Evolutionary conservation across 2,113 vertebrate species (phyloP), one percentile per base, ranked within the genome.

Genomic region (Sinosuthora webbiana): DNA sequence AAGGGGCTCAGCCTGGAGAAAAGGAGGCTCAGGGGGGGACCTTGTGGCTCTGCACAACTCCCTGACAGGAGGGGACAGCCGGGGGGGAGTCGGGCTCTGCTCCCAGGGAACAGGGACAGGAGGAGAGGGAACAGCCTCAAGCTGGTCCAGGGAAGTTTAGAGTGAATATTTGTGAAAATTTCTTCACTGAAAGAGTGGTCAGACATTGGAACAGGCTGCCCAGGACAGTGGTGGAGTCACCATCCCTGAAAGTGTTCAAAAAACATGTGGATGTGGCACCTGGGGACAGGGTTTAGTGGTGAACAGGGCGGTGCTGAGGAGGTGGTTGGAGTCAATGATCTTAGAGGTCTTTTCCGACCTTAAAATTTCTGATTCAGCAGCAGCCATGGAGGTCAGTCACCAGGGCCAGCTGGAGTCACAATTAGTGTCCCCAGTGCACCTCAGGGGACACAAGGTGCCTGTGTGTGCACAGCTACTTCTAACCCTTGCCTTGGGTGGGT

Each of bases 101-200:
- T 41, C 20, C 7, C 3, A 22, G 11, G 24, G 41, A 31, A 18
- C 24, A 53, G 28, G 25, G 53, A 22, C n/a, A 60, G 17, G 3
- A n/a, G 0, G 0, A 68, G 37, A 28, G 37, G 18, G 1, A 76
- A 23, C 0, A 1, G 21, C 47, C 63, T 42, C 0, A 10, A 0
- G 15, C 3, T 53, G n/a, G 1, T 3, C 5, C 30, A 55, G 4
- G 4, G 10, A 49, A 2, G 25, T 69, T 75, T 42, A 37, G 47
- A 0, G 15, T 20, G n/a, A 31, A 1, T 31, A 10, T 33, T 19
- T 23, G 14, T 2, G 35, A 62, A n/a, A 47, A 35, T 16, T 41
- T 27, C 25, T 69, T 62, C 21, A 16, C 14, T 35, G 41, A 42
- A 37, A 37, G 5, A 5, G 1, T 42, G 6, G 1, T 62, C 25